Conservation (phyloP, 1,140 invertebrate species). For the Drosophila funebris region DNA sequence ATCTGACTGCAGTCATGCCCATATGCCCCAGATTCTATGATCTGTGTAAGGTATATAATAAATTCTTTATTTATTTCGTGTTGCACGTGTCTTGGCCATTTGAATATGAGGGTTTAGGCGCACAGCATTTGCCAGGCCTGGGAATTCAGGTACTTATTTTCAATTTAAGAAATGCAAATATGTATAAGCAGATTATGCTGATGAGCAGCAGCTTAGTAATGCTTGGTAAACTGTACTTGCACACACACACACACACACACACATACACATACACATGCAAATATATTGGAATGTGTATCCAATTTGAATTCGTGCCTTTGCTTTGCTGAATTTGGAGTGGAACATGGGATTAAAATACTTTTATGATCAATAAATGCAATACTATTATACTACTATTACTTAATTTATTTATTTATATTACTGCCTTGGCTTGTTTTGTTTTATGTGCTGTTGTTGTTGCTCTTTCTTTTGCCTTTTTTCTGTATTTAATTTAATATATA, state of each 20-base stretch:
- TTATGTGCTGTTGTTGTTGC: too few species aligned
- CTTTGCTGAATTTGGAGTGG: conserved; percentile 22
- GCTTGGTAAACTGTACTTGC: conserved; percentile 5
- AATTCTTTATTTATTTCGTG: neutral
- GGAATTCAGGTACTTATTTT: conserved; percentile 22
- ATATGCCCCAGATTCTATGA: neutral
- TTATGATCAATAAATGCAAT: neutral
- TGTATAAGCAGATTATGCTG: conserved; percentile 37
- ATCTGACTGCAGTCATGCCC: neutral
- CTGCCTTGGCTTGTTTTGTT: too few species aligned
- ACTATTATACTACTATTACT: neutral
- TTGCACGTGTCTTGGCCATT: conserved; percentile 21
- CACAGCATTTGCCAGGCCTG: neutral
- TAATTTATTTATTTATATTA: neutral
- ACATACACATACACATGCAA: neutral
- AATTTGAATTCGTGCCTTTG: conserved; percentile 32
- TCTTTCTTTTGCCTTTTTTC: too few species aligned
- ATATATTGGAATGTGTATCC: neutral
- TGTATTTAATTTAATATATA: conserved; percentile 5
- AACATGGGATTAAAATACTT: neutral
- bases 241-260: neutral
- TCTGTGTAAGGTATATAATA: neutral
- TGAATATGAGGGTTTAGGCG: conserved; percentile 1
- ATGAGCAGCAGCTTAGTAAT: conserved; percentile 30
- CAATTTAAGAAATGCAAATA: conserved; percentile 42